Base-by-base conservation (phyloP, 1,140 invertebrate genomes). In the Heliconius himera region DNA sequence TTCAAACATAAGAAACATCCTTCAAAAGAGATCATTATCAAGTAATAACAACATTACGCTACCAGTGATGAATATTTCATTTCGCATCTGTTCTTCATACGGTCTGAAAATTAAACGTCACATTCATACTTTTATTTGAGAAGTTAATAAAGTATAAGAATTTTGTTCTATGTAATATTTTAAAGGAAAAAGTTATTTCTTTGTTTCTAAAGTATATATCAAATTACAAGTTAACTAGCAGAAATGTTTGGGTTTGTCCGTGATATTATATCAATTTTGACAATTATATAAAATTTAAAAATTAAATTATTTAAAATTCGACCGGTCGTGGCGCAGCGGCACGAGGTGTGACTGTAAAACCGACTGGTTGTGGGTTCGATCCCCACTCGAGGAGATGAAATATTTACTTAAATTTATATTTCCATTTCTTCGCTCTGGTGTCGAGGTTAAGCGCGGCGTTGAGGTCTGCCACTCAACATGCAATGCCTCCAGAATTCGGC, bases 101-200 rank as follows among this genome's bases (percentile, higher is more conserved):
- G 60, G 60, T 66, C 60, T 66, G 60, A 66, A 66, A 66, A 66
- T 66, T 66, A 66, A 66, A 66, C 60, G 60, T 66, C 60, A 66
- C 60, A 66, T 66, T 66, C 60, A 66, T 9, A 26, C 22, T 66
- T 66, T 29, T 66, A 8, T 26, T 16, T 16, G 60, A 66, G 26
- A 66, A 66, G 60, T 16, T 29, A 66, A 66, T 66, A 66, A 66
- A 66, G 13, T 16, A 29, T 29, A 29, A 66, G 26, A 29, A 66
- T 66, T 66, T 29, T 66, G 13, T 29, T 66, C 60, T 29, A 66
- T 66, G 2, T 26, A 29, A 66, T 66, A 66, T 66, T 66, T 66
- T 16, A 29, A 66, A 66, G 1, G 60, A 18, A 26, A 60, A 26
- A 11, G 60, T 66, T 29, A 11, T 66, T 29, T 29, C 13, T 66